Base-by-base conservation (phyloP, 2,888 invertebrate species). In the Diplazon laetatorius region DNA sequence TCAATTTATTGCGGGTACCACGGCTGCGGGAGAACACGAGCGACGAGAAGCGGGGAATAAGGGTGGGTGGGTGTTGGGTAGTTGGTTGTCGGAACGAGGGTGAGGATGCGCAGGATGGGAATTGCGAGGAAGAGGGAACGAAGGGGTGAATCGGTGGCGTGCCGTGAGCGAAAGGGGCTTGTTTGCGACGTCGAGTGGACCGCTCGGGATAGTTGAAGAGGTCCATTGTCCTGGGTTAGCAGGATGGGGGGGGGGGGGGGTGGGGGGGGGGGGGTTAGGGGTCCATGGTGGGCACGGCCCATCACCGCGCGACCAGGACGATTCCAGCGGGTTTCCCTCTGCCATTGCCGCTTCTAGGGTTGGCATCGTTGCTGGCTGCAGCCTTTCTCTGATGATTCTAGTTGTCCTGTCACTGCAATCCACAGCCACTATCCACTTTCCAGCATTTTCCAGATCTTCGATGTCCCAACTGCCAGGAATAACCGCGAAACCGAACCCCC, bases 151-250 rank as follows among this genome's bases (percentile, higher is more conserved):
- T 48, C 68, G 44, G 44, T 72, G 68, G 72, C 70, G 79, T 76
- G 76, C 72, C 68, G 55, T 42, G 78, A 75, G 78, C 78, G 72
- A 76, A 82, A 86, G 85, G 83, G 84, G 86, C 87, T 87, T 87
- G 87, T 87, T 87, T 87, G 87, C 87, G 87, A 87, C 87, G 86
- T 87, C 85, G 83, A 87, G 87, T 86, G 83, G 82, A 82, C 82
- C 81, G 63, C 71, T 75, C 85, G 83, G 83, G 82, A 83, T 84
- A 84, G 86, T 84, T 84, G 87, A 86, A 86, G 85, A 82, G 87
- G 84, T 86, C 85, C 86, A 87, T 87, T 87, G 87, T 83, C 82
- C 83, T 76, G 70, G 80, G n/a, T n/a, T n/a, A n/a, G n/a, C n/a
- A n/a, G n/a, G n/a, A n/a, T n/a, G n/a, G n/a, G n/a, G n/a, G n/a